phyloP scores from a whole-genome alignment of 2,888 invertebrate species.

The Drosophila dives region DNA sequence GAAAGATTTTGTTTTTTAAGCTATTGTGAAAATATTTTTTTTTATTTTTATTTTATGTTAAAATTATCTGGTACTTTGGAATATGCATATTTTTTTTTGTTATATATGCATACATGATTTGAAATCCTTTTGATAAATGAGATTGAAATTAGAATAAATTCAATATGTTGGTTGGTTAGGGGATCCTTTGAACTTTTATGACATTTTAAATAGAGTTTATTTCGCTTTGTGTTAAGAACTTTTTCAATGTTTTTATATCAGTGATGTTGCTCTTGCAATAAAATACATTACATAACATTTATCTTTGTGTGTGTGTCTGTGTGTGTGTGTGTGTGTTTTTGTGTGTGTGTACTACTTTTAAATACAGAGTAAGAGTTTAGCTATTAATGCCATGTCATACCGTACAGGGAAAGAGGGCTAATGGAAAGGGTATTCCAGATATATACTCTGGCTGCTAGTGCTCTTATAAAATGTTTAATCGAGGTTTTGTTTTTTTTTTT shows the following conservation, averaged over 20 bases:
- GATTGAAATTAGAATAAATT: constrained; percentile 46
- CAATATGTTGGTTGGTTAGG: constrained; percentile 30
- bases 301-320: neutral
- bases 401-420: constrained; percentile 2
- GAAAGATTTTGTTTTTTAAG: constrained; percentile 47
- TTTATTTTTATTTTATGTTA: constrained; percentile 59
- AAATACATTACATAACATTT: constrained; percentile 29
- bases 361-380: constrained; percentile 22
- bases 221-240: constrained; percentile 9
- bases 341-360: constrained; percentile 14
- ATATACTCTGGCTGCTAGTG: constrained; percentile 9
- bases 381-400: constrained; percentile 24
- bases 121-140: constrained; percentile 51
- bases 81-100: constrained; percentile 42
- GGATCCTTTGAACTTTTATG: constrained; percentile 33
- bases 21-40: constrained; percentile 75
- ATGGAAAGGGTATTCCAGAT: constrained; percentile 11
- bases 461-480: constrained; percentile 21
- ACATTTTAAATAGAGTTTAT: constrained; percentile 21
- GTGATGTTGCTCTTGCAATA: constrained; percentile 23
- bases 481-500: constrained; percentile 19
- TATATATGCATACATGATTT: constrained; percentile 53
- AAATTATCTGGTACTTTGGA: constrained; percentile 70
- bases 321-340: neutral
- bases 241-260: constrained; percentile 12